Conservation (phyloP, 2,888 invertebrate species). For the Thecocarcelia acutangulata region DNA sequence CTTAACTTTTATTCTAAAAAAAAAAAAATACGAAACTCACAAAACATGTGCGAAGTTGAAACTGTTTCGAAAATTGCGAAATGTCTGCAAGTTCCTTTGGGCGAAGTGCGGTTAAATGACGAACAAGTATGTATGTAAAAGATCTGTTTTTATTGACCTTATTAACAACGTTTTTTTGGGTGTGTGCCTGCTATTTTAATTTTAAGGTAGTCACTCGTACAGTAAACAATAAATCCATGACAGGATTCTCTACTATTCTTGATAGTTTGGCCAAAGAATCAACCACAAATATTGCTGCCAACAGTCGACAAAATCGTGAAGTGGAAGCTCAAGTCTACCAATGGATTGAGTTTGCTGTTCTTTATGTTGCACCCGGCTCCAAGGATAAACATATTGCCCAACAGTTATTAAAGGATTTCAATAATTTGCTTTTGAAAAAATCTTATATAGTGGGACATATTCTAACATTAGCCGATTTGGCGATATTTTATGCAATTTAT, state of each 20-base stretch:
- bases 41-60: constrained; percentile 78
- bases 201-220: constrained; percentile 82
- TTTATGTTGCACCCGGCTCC: constrained; percentile 79
- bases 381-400: constrained; percentile 77
- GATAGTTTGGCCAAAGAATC: constrained; percentile 82
- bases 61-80: constrained; percentile 83
- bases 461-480: constrained; percentile 86
- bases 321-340: constrained; percentile 83
- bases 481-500: constrained; percentile 86
- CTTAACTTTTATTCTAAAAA: no score
- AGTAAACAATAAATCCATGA: constrained; percentile 81
- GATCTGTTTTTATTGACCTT: constrained; percentile 21
- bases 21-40: not conserved
- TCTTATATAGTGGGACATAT: constrained; percentile 84
- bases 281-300: constrained; percentile 76
- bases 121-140: constrained; percentile 81
- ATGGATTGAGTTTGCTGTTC: constrained; percentile 86
- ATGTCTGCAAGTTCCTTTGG: constrained; percentile 83
- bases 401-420: constrained; percentile 82
- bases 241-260: constrained; percentile 83
- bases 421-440: constrained; percentile 82
- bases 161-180: not conserved
- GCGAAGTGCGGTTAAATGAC: constrained; percentile 83
- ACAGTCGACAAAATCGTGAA: constrained; percentile 77
- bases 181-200: not conserved